Evolutionary conservation across 64 coral and sea anemone genomes (phyloP).

Genomic region (Dendrophyllia cribrosa): DNA sequence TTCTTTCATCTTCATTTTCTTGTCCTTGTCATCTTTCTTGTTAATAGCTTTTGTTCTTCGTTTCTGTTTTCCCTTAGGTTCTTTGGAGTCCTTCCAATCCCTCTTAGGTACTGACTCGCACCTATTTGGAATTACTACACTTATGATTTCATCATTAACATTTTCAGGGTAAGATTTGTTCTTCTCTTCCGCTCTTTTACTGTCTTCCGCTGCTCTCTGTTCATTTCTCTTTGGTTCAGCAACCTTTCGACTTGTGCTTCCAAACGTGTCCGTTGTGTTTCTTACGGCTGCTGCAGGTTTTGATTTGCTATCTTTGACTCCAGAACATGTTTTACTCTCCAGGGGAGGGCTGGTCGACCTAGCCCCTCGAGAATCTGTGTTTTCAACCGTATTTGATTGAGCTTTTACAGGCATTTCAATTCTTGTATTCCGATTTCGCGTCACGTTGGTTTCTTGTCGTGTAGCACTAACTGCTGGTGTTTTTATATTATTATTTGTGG

Average conservation of each 20-base stretch:
- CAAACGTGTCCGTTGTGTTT: not conserved
- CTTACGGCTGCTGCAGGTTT: not conserved
- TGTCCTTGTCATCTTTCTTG: slow-evolving; percentile 73
- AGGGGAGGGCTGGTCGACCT: not conserved
- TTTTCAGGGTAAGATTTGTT: slow-evolving; percentile 31
- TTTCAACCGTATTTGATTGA: not conserved
- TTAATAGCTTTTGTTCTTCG: slow-evolving; percentile 74
- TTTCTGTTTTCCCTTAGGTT: slow-evolving; percentile 81
- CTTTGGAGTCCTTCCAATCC: slow-evolving; percentile 69
- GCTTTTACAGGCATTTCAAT: slow-evolving; percentile 14
- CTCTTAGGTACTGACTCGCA: slow-evolving; percentile 19
- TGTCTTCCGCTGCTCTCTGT: not conserved
- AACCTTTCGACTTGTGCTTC: slow-evolving; percentile 15
- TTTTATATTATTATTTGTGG: slow-evolving; percentile 84
- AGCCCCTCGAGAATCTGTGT: not conserved
- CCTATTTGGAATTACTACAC: slow-evolving; percentile 38
- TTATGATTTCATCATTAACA: slow-evolving; percentile 65
- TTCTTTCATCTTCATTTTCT: slow-evolving; percentile 57
- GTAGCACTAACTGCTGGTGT: slow-evolving; percentile 23
- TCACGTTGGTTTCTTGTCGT: slow-evolving; percentile 37
- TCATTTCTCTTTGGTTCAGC: slow-evolving; percentile 7
- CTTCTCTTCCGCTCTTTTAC: not conserved
- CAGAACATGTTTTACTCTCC: slow-evolving; percentile 25
- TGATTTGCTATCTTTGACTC: not conserved
- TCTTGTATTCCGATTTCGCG: slow-evolving; percentile 48